Evolutionary conservation across 2,113 vertebrate genomes (phyloP).

Genomic region (Melanerpes formicivorus): DNA sequence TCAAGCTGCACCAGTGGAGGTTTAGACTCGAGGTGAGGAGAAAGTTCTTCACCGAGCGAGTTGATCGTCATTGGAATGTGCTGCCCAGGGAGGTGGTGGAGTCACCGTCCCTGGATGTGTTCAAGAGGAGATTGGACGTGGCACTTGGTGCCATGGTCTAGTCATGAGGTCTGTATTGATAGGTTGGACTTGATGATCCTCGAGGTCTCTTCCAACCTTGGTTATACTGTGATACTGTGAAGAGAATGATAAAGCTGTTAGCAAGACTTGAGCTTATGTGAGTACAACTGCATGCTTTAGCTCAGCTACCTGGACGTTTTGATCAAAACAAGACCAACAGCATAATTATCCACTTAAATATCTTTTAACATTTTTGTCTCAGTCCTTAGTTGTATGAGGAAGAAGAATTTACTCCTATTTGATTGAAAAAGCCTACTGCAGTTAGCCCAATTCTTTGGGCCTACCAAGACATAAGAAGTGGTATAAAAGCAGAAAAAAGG

Average conservation of each 20-base stretch:
- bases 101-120: no score
- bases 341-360: neutral
- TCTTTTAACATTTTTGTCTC: neutral
- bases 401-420: neutral
- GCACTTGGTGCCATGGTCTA: no score
- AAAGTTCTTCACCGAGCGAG: no score
- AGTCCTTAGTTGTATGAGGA: neutral
- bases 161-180: no score
- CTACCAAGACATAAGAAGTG: neutral
- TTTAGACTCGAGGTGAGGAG: no score
- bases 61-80: no score
- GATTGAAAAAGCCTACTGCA: neutral
- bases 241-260: neutral
- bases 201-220: no score
- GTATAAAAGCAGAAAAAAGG: neutral
- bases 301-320: neutral
- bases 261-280: neutral
- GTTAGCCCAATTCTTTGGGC: rapidly evolving
- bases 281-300: neutral
- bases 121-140: no score
- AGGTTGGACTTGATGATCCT: no score
- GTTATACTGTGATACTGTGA: no score
- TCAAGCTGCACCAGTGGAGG: no score
- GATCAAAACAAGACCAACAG: neutral
- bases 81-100: no score